These are phyloP conservation scores for Cosmopolites sordidus DNA, from an alignment of 2,888 invertebrate species.

Conservation along the genomic window DNA sequence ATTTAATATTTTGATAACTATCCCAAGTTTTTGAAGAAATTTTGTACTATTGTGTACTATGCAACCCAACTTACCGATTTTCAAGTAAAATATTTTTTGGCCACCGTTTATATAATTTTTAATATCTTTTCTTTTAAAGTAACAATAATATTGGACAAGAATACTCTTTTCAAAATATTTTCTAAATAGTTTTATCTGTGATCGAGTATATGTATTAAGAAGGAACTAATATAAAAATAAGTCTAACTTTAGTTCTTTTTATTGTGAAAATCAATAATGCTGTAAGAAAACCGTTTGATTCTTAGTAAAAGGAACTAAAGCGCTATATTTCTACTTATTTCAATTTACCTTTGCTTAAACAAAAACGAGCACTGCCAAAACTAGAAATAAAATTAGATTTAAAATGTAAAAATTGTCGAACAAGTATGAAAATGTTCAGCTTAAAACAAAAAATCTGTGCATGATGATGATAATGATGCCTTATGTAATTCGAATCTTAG, in stretches of 20 bases:
- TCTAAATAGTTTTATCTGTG: slow-evolving; percentile 42
- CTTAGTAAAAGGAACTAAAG: not conserved
- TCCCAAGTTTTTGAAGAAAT: no score
- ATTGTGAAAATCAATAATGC: not conserved
- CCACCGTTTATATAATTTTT: no score
- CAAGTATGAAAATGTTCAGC: no score
- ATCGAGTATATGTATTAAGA: slow-evolving; percentile 37
- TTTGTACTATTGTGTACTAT: no score
- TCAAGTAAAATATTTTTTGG: no score
- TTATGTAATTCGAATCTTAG: slow-evolving; percentile 5
- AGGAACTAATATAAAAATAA: slow-evolving; percentile 23
- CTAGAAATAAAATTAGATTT: slow-evolving; percentile 5
- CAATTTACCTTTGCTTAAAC: slow-evolving; percentile 4
- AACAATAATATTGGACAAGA: no score
- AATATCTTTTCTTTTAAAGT: no score
- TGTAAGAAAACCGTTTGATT: not conserved
- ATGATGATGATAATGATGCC: not conserved
- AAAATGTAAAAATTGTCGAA: not conserved
- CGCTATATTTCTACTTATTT: not conserved
- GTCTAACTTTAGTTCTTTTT: slow-evolving; percentile 6
- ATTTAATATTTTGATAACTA: no score
- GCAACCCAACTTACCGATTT: no score
- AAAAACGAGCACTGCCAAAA: slow-evolving; percentile 15
- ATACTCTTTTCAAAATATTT: slow-evolving; percentile 32
- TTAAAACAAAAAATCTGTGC: no score